These are phyloP conservation scores for Drosophila merina DNA, from an alignment of 2,888 invertebrate genomes.

Conservation along the genomic window DNA sequence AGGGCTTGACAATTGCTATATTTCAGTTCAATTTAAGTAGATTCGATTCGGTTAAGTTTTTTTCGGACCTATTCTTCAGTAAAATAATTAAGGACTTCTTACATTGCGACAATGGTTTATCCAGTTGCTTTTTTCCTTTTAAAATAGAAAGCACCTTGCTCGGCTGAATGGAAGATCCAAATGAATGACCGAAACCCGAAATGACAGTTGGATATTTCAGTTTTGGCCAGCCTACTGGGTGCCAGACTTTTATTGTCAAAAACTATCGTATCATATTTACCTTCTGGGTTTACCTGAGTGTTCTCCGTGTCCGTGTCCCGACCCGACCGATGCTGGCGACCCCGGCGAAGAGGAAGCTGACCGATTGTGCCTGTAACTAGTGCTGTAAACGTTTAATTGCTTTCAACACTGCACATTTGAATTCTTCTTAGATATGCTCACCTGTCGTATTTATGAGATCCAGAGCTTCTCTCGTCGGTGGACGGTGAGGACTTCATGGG, in stretches of 20 bases:
- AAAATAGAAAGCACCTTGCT: constrained; percentile 43
- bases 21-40: constrained; percentile 8
- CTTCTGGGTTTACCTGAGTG: constrained; percentile 8
- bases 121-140: not conserved
- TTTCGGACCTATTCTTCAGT: constrained; percentile 7
- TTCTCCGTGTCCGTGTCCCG: constrained; percentile 29
- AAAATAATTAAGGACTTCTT: constrained; percentile 23
- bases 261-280: constrained; percentile 18
- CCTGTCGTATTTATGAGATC: constrained; percentile 23
- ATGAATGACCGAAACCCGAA: constrained; percentile 42
- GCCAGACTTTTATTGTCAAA: constrained; percentile 3
- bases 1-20: constrained; percentile 14
- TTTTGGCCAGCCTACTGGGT: constrained; percentile 46
- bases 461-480: constrained; percentile 13
- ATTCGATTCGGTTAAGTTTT: not conserved
- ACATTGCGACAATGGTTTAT: constrained; percentile 18
- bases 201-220: constrained; percentile 47
- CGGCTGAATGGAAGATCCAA: constrained; percentile 35
- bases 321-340: constrained; percentile 9
- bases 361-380: constrained; percentile 22
- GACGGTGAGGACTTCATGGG: constrained; percentile 21
- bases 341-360: constrained; percentile 33
- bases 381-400: constrained; percentile 5
- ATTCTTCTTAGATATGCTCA: not conserved
- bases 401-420: not conserved